Conservation (phyloP, 1,140 invertebrate species). For the Tenebrio molitor region DNA sequence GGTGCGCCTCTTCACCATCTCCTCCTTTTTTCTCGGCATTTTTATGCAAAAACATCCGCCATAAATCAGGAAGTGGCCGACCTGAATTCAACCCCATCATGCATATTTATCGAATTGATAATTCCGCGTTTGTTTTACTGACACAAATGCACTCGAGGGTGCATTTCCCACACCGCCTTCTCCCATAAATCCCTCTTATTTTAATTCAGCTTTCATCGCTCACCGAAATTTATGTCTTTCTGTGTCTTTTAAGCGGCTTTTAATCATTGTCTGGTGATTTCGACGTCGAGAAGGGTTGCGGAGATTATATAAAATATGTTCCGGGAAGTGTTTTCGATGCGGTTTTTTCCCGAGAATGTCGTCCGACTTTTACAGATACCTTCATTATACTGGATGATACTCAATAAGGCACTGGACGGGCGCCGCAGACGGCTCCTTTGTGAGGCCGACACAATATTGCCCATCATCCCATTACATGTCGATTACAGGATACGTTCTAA, state of each 20-base stretch:
- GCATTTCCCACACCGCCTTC: constrained; percentile 10
- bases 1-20: constrained; percentile 6
- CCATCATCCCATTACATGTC: constrained; percentile 43
- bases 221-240: constrained; percentile 12
- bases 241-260: constrained; percentile 17
- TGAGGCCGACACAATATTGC: constrained; percentile 34
- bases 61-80: neutral
- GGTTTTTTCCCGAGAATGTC: constrained; percentile 10
- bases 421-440: constrained; percentile 17
- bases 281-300: neutral
- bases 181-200: constrained; percentile 14
- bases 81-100: neutral
- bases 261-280: constrained; percentile 21
- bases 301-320: constrained; percentile 10
- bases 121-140: constrained; percentile 18
- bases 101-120: constrained; percentile 9
- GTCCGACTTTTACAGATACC: constrained; percentile 20
- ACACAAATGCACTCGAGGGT: neutral
- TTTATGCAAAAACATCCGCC: constrained; percentile 14
- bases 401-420: constrained; percentile 41
- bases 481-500: constrained; percentile 44
- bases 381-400: constrained; percentile 48
- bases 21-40: neutral
- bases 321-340: constrained; percentile 6
- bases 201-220: constrained; percentile 39